phyloP scores from a whole-genome alignment of 2,113 vertebrate genomes.

The Peromyscus leucopus region DNA sequence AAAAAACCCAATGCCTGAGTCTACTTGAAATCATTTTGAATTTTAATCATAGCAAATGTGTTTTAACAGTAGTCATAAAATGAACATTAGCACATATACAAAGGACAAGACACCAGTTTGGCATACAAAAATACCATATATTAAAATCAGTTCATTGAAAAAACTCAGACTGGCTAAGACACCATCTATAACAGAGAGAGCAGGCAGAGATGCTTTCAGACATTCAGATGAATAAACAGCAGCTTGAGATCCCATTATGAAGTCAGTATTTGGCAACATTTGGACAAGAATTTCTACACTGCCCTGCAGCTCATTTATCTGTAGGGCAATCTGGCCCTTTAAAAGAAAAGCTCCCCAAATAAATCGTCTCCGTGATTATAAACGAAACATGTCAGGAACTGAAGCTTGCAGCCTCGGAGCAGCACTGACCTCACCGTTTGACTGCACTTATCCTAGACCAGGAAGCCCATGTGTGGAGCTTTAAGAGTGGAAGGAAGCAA shows the following conservation, averaged over 20 bases:
- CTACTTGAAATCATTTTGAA: conserved; percentile 84
- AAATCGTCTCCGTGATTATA: conserved; percentile 71
- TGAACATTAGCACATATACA: conserved; percentile 81
- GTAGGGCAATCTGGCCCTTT: conserved; percentile 70
- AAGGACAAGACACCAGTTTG: conserved; percentile 81
- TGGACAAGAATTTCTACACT: conserved; percentile 76
- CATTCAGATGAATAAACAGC: conserved; percentile 84
- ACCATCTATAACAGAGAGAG: conserved; percentile 79
- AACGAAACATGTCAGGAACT: conserved; percentile 75
- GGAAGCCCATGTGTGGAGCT: conserved; percentile 4
- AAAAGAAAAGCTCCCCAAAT: conserved; percentile 75
- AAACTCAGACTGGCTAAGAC: conserved; percentile 77
- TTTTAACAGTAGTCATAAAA: conserved; percentile 85
- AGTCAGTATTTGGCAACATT: conserved; percentile 85
- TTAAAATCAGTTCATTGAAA: conserved; percentile 77
- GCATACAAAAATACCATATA: conserved; percentile 84
- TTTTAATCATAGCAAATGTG: conserved; percentile 87
- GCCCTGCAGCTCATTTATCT: conserved; percentile 73
- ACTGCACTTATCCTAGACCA: conserved; percentile 68
- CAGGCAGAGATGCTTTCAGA: conserved; percentile 83
- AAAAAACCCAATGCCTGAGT: conserved; percentile 61
- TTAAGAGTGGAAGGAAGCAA: neutral
- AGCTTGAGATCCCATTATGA: conserved; percentile 82
- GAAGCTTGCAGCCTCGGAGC: conserved; percentile 68
- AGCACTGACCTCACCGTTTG: conserved; percentile 71